Evolutionary conservation across 2,113 vertebrate species (phyloP).

Genomic region (Donacobius atricapilla): DNA sequence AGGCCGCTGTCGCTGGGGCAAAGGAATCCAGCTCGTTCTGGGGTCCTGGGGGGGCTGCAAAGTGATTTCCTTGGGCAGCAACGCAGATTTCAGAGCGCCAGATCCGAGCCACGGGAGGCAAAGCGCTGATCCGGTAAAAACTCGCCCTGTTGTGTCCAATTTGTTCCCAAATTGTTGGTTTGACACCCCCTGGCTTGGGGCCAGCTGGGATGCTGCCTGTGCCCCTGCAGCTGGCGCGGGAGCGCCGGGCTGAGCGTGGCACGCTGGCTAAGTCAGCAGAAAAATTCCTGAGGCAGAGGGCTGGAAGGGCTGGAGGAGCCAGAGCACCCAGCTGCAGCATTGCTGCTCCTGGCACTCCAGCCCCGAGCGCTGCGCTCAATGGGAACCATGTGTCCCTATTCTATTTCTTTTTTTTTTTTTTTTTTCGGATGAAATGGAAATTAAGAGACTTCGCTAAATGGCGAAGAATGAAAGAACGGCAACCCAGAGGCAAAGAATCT

Average conservation of each 20-base stretch:
- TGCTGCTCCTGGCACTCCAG: neutral
- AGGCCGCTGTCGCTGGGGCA: neutral
- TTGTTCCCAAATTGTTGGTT: neutral
- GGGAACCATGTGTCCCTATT: neutral
- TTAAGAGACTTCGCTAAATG: neutral
- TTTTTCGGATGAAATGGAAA: neutral
- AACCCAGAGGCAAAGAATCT: neutral
- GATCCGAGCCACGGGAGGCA: neutral
- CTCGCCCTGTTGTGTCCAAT: accelerated
- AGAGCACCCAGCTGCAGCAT: neutral
- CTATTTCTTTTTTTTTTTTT: too few relatives aligned
- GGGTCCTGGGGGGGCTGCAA: neutral
- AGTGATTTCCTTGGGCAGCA: accelerated
- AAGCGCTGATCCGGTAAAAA: neutral
- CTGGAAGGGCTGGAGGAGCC: neutral
- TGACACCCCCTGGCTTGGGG: accelerated
- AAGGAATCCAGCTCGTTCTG: accelerated
- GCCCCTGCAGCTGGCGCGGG: neutral
- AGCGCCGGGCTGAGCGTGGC: neutral
- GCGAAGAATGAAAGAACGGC: neutral
- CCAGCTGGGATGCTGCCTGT: neutral
- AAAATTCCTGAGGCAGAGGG: neutral
- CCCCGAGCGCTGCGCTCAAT: neutral
- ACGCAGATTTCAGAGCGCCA: accelerated
- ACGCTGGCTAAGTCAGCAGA: neutral